These are phyloP conservation scores for Taphrorychus bicolor DNA, from an alignment of 2,888 invertebrate species.

Conservation along the genomic window DNA sequence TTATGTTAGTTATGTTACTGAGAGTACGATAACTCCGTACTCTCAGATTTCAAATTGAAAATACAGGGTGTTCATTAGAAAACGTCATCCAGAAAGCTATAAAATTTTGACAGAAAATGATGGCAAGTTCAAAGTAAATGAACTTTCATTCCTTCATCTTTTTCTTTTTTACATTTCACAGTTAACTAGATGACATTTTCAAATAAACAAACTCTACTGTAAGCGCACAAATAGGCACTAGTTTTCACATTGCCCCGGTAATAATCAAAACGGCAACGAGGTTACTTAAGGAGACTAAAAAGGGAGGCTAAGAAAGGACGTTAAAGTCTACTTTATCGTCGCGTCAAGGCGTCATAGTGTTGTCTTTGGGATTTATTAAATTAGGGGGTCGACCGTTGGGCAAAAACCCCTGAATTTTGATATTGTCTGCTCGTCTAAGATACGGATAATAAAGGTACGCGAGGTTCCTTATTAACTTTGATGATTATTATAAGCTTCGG, in stretches of 20 bases:
- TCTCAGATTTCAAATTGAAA: too few species aligned
- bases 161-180: too few species aligned
- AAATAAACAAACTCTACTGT: too few species aligned
- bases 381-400: conserved; percentile 22
- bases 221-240: too few species aligned
- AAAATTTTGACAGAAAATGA: too few species aligned
- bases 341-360: conserved; percentile 33
- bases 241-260: conserved; percentile 9
- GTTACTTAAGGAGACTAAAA: background rate
- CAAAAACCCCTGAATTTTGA: conserved; percentile 34
- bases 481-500: conserved; percentile 10
- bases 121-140: too few species aligned
- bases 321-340: conserved; percentile 30
- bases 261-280: background rate
- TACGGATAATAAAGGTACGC: conserved; percentile 28
- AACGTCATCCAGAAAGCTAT: too few species aligned
- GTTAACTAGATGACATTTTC: too few species aligned
- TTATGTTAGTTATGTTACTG: too few species aligned
- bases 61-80: too few species aligned
- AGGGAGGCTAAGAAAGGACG: conserved; percentile 23
- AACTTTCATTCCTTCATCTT: too few species aligned
- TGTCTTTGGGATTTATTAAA: conserved; percentile 40
- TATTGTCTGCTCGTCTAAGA: conserved; percentile 24
- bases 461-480: conserved; percentile 14
- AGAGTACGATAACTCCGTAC: too few species aligned